Conservation (phyloP, 2,888 invertebrate species). For the Noctua comes region DNA sequence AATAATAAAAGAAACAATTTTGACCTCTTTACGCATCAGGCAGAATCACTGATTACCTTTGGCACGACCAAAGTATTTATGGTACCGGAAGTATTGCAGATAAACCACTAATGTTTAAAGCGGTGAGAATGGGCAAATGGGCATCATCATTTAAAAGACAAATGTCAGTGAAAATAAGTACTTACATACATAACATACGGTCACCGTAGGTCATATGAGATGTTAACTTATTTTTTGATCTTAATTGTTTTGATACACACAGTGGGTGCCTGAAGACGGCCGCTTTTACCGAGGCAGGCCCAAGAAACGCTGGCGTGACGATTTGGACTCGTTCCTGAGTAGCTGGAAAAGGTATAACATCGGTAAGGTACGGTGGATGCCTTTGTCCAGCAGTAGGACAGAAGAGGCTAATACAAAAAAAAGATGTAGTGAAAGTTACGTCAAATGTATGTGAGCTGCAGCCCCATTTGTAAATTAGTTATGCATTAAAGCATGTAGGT, state of each 20-base stretch:
- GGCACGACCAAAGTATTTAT: constrained; percentile 42
- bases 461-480: background rate
- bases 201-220: constrained; percentile 2
- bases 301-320: background rate
- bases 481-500: background rate
- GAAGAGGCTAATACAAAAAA: background rate
- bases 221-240: background rate
- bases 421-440: background rate
- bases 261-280: background rate
- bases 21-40: constrained; percentile 11
- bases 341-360: background rate
- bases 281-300: background rate
- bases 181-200: constrained; percentile 3
- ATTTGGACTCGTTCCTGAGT: background rate
- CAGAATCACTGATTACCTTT: constrained; percentile 41
- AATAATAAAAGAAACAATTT: constrained; percentile 2
- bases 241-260: background rate
- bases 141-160: constrained; percentile 45
- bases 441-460: background rate
- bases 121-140: constrained; percentile 28
- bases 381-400: background rate
- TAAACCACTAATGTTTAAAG: constrained; percentile 44
- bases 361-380: background rate
- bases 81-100: constrained; percentile 47
- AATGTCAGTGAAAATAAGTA: constrained; percentile 43